Base-by-base conservation (phyloP, 2,113 vertebrate species). In the Tringa solitaria region DNA sequence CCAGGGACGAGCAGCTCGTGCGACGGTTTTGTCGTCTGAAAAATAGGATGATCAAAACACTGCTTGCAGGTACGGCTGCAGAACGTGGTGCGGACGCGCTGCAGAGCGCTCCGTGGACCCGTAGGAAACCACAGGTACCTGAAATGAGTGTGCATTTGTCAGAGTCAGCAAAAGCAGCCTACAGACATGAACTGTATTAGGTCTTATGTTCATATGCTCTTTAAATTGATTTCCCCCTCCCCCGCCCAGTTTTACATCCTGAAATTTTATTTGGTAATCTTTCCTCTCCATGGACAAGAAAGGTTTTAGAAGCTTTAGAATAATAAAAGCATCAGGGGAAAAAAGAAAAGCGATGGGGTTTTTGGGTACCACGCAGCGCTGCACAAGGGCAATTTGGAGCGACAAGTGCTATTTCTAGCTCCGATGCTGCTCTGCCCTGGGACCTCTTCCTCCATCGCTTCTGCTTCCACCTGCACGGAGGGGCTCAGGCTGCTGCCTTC, bases 41-140 rank as follows among this genome's bases (percentile, higher is more conserved):
- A 43, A 79, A 64, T 1, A 17, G 72, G 79, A 48, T 77, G 50
- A 73, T 33, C 39, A 75, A 88, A 92, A 45, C 4, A 75, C 63
- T 69, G 54, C 45, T 92, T 56, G 57, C 75, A 79, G 50, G 45
- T 12, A 68, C 27, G 43, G n/a, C 26, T 0, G 1, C 70, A 15
- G 53, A n/a, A 37, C 0, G 0, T 9, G 45, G 50, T 15, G 1
- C 1, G 3, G 89, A 35, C 21, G 77, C 0, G 7, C 61, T 30
- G 59, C 81, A 64, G 63, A 27, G 76, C 3, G 12, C 63, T 74
- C 56, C 1, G 8, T 12, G 41, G 57, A 37, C 43, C 39, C 1
- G 3, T 27, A 53, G 77, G 65, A 90, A 92, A 84, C 61, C 60
- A 33, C 65, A 72, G 57, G 4, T 48, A 78, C 67, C 84, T 28